These are phyloP conservation scores for Bos javanicus DNA, from an alignment of 2,113 vertebrate species.

Conservation along the genomic window DNA sequence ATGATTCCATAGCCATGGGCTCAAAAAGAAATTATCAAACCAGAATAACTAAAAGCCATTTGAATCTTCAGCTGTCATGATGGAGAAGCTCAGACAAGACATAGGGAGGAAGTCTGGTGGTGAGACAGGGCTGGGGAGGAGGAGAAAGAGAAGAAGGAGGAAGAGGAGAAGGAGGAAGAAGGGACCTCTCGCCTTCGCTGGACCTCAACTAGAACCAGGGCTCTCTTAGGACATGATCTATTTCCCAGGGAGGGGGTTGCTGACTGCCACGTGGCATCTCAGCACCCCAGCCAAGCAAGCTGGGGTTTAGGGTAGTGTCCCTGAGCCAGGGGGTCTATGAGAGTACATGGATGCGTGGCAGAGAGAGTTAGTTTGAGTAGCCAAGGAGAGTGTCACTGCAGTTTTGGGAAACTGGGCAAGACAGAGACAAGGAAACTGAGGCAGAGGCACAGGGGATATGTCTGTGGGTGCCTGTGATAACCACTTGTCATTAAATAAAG, in stretches of 20 bases:
- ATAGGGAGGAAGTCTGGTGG: background rate
- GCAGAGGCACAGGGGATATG: too few species aligned
- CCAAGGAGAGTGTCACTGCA: rapidly evolving
- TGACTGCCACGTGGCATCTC: background rate
- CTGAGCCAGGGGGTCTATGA: rapidly evolving
- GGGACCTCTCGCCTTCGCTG: rapidly evolving
- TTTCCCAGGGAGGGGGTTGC: background rate
- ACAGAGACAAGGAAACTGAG: background rate
- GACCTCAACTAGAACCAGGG: background rate
- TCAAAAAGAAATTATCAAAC: background rate
- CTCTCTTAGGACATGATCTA: rapidly evolving
- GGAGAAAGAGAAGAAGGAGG: background rate
- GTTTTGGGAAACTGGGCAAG: background rate
- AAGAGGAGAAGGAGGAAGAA: background rate
- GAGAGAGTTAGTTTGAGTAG: background rate
- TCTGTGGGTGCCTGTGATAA: background rate
- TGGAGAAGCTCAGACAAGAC: background rate
- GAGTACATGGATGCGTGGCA: rapidly evolving
- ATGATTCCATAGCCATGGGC: background rate
- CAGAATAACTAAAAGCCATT: background rate
- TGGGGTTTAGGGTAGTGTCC: background rate
- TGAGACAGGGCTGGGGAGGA: background rate
- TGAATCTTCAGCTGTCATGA: background rate
- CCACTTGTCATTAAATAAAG: background rate
- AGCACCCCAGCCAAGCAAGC: background rate